These are phyloP conservation scores for Volucella inflata DNA, from an alignment of 2,888 invertebrate genomes.

Conservation along the genomic window DNA sequence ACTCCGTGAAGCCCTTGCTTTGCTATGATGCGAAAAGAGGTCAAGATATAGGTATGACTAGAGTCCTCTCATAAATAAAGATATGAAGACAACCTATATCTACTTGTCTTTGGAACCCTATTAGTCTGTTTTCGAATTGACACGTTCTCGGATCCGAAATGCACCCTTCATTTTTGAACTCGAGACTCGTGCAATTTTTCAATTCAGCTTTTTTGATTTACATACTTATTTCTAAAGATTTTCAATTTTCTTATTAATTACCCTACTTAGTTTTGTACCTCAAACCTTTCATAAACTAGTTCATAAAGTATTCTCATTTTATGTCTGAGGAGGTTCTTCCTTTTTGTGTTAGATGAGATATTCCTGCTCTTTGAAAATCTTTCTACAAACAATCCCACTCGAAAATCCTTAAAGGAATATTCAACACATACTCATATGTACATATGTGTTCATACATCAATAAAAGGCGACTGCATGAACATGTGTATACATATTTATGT, in stretches of 20 bases:
- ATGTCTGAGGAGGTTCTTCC: slow-evolving; percentile 58
- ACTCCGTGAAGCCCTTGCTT: too few relatives aligned
- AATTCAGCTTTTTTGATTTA: too few relatives aligned
- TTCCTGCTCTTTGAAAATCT: slow-evolving; percentile 56
- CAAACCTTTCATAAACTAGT: slow-evolving; percentile 40
- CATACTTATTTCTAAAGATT: too few relatives aligned
- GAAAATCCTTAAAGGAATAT: slow-evolving; percentile 32
- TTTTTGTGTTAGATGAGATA: slow-evolving; percentile 56
- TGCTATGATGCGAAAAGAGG: too few relatives aligned
- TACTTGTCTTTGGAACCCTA: too few relatives aligned
- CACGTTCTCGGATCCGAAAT: too few relatives aligned
- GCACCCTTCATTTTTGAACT: too few relatives aligned
- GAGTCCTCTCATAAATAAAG: too few relatives aligned
- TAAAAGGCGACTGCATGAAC: slow-evolving; percentile 3
- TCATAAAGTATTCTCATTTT: slow-evolving; percentile 40
- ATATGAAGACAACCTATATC: too few relatives aligned
- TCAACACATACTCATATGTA: slow-evolving; percentile 29
- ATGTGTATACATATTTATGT: slow-evolving; percentile 24
- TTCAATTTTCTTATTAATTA: not conserved
- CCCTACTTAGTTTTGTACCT: slow-evolving; percentile 35
- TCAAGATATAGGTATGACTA: too few relatives aligned
- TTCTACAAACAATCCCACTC: slow-evolving; percentile 28
- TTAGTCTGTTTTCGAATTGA: too few relatives aligned
- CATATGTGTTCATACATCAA: slow-evolving; percentile 33
- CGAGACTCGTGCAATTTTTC: too few relatives aligned